These are phyloP conservation scores for Xiphias gladius DNA, from an alignment of 2,113 vertebrate genomes.

Conservation along the genomic window DNA sequence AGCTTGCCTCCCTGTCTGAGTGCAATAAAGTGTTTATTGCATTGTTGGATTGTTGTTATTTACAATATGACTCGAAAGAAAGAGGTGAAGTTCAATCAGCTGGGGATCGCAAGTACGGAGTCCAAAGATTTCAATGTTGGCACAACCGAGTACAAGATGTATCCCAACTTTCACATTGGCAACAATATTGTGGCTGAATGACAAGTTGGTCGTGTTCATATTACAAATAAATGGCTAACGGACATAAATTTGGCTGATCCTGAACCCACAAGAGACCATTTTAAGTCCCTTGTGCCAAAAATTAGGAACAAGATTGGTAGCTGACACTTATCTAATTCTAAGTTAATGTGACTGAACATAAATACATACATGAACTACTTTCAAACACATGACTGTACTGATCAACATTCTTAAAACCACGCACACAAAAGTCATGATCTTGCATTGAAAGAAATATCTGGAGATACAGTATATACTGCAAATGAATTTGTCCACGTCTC, in stretches of 20 bases:
- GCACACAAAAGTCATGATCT: slow-evolving; percentile 4
- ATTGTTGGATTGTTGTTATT: slow-evolving; percentile 78
- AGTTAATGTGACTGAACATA: slow-evolving; percentile 57
- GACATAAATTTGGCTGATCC: slow-evolving; percentile 33
- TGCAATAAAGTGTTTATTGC: slow-evolving; percentile 81
- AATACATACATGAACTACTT: slow-evolving; percentile 53
- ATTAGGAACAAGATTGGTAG: slow-evolving; percentile 24
- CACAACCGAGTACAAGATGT: slow-evolving; percentile 56
- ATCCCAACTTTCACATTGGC: slow-evolving; percentile 31
- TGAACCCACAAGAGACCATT: slow-evolving; percentile 25
- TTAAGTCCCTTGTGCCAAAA: slow-evolving; percentile 1
- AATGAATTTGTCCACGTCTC: slow-evolving; percentile 25
- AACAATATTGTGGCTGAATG: slow-evolving; percentile 39
- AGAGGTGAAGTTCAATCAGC: slow-evolving; percentile 34
- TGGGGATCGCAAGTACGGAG: slow-evolving; percentile 51
- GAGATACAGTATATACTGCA: neutral
- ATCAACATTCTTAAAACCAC: slow-evolving; percentile 41
- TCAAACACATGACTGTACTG: slow-evolving; percentile 58
- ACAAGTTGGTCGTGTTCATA: slow-evolving; percentile 11
- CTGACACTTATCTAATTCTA: slow-evolving; percentile 49
- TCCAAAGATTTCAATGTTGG: slow-evolving; percentile 54
- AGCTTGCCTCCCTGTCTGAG: slow-evolving; percentile 75
- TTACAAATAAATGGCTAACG: slow-evolving; percentile 31
- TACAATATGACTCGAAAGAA: slow-evolving; percentile 66
- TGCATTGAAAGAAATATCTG: neutral